Conservation (phyloP, 2,888 invertebrate species). For the Cheilosia impressa region DNA sequence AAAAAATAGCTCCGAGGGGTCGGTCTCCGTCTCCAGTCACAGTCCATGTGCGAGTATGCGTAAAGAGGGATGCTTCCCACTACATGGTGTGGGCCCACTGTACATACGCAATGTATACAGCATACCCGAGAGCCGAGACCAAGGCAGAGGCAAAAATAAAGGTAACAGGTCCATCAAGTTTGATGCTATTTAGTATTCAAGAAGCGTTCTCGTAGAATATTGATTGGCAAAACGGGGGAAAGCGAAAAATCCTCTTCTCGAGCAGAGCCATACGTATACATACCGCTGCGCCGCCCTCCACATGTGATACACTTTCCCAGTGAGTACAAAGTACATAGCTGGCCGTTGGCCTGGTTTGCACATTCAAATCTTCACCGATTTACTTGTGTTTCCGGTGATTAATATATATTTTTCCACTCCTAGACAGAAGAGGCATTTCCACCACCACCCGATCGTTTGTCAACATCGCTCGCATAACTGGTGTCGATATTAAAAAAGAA, state of each 20-base stretch:
- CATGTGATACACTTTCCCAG: slow-evolving; percentile 46
- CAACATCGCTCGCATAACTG: slow-evolving; percentile 83
- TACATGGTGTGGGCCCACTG: slow-evolving; percentile 2
- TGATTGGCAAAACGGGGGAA: slow-evolving; percentile 81
- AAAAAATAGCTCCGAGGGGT: slow-evolving; percentile 58
- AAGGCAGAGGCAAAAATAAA: slow-evolving; percentile 50
- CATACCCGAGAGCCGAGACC: slow-evolving; percentile 3
- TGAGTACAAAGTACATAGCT: background rate
- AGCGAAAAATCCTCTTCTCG: slow-evolving; percentile 50
- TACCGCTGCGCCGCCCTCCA: background rate
- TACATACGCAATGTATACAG: background rate
- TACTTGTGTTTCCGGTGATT: slow-evolving; percentile 47
- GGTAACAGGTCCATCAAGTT: slow-evolving; percentile 74
- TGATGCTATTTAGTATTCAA: slow-evolving; percentile 80
- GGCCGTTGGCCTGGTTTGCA: slow-evolving; percentile 22
- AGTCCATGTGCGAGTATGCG: slow-evolving; percentile 70
- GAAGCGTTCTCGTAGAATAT: slow-evolving; percentile 80
- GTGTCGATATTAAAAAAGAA: slow-evolving; percentile 83
- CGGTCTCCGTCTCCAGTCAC: slow-evolving; percentile 15
- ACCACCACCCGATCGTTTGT: slow-evolving; percentile 79
- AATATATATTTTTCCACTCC: slow-evolving; percentile 41
- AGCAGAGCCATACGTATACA: background rate
- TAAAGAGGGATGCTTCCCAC: slow-evolving; percentile 68
- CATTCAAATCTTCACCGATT: slow-evolving; percentile 11
- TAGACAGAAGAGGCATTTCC: slow-evolving; percentile 60